A percentile compares a stretch with the other conserved stretches of the same genome.
Evolutionary conservation across 2,113 vertebrate species (phyloP).

Genomic region (Tichodroma muraria): DNA sequence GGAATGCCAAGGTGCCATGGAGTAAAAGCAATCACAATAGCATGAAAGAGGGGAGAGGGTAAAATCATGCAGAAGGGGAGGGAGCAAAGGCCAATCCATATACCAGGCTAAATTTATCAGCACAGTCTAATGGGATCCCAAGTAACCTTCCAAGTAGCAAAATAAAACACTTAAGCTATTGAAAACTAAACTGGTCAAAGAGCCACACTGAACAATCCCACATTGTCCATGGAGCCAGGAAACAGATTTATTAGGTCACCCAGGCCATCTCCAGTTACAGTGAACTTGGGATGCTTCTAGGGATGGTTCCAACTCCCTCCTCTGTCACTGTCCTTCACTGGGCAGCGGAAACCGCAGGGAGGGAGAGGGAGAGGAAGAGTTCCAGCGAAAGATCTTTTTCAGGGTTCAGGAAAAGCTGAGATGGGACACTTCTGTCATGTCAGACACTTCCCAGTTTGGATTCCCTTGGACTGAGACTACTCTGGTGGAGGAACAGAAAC

Average conservation of each 20-base stretch:
- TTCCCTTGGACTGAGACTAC: neutral
- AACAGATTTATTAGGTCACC: conserved; percentile 41
- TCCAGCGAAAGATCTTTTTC: neutral
- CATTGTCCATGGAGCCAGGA: conserved; percentile 41
- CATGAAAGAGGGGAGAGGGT: neutral
- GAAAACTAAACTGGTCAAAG: conserved; percentile 28
- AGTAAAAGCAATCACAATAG: neutral
- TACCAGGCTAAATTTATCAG: neutral
- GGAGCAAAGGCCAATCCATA: neutral
- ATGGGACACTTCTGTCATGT: fast-evolving
- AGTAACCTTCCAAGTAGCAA: conserved; percentile 23
- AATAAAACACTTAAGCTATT: conserved; percentile 47
- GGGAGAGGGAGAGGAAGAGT: neutral
- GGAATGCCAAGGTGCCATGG: neutral
- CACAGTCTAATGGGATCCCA: neutral
- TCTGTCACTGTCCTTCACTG: neutral
- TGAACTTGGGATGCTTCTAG: conserved; percentile 4
- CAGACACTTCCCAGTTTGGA: neutral
- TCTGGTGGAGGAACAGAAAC: neutral
- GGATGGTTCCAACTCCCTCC: conserved; percentile 9
- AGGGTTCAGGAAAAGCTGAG: neutral
- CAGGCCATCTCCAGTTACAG: conserved; percentile 28
- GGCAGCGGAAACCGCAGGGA: neutral
- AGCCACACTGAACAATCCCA: neutral
- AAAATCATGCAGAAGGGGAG: neutral